A percentile compares a stretch with the other conserved stretches of the same genome.
Conservation (phyloP, 2,113 vertebrate species). For the Recurvirostra avosetta region DNA sequence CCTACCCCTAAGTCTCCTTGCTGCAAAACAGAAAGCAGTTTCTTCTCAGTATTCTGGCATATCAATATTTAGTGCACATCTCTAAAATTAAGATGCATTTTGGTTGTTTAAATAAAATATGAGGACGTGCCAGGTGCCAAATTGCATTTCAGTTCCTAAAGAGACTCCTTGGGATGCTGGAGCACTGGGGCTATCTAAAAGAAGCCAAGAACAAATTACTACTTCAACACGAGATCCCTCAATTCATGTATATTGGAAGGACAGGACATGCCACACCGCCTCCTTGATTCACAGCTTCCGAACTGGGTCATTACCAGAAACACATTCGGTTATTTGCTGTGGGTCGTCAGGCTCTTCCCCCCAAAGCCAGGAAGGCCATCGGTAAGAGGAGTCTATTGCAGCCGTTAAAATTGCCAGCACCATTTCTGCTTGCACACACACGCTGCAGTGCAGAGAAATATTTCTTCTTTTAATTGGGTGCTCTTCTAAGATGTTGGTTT, state of each 20-base stretch:
- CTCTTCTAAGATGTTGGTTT: background rate
- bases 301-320: background rate
- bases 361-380: background rate
- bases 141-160: background rate
- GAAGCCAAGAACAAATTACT: background rate
- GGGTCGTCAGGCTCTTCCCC: background rate
- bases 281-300: background rate
- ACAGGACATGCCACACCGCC: background rate
- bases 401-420: rapidly evolving
- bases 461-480: background rate
- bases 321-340: rapidly evolving
- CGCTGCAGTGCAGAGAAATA: background rate
- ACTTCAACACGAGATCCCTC: background rate
- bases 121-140: background rate
- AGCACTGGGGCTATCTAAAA: background rate
- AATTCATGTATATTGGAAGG: rapidly evolving
- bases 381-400: background rate
- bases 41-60: background rate
- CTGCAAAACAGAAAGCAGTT: background rate
- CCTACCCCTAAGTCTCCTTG: background rate
- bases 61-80: no score
- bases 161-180: background rate
- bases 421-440: no score
- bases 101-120: background rate
- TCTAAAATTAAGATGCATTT: background rate